Evolutionary conservation across 2,113 vertebrate genomes (phyloP), one percentile per base, ranked within the genome.

Genomic region (Python bivittatus): DNA sequence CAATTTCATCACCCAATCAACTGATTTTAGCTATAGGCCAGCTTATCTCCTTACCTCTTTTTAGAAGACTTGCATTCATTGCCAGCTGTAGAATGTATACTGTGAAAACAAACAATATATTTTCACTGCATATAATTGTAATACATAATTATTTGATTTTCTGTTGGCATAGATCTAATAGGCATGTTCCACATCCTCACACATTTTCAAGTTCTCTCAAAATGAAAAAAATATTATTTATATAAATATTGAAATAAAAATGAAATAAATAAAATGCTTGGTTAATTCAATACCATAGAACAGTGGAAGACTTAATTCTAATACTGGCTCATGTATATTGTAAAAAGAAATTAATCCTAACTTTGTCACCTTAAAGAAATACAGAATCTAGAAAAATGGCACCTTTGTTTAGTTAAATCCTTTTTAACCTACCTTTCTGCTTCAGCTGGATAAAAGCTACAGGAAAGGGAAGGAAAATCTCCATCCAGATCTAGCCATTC

Each of bases 401-500:
- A 54, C 3, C 56, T 58, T 27, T 10, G 9, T 88, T 11, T 33
- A 29, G 2, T 89, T 3, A 94, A 92, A 89, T 6, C 10, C 1
- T 84, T 17, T 88, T 53, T 1, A 88, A 96, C 97, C 94, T 94
- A 98, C 97, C 94, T 94, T 93, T 95, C 86, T 88, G 96, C 96
- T 94, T 95, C 89, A 94, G 96, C 79, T 86, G 94, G 92, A 96
- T 97, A 95, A 90, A 95, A 94, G 68, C 94, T 90, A 86, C 48
- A 91, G 4, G 56, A 91, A 61, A 88, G 64, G n/a, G 95, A 96
- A 92, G 88, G 86, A 23, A 92, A 94, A 94, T 96, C 92, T 97
- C 95, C 93, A 85, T 98, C 98, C 92, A 98, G 95, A 93, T 97
- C 96, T 84, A 98, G 95, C 98, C 98, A 98, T 88, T 98, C 98